These are phyloP conservation scores for Mimas tiliae DNA, from an alignment of 2,888 invertebrate genomes.

Conservation along the genomic window DNA sequence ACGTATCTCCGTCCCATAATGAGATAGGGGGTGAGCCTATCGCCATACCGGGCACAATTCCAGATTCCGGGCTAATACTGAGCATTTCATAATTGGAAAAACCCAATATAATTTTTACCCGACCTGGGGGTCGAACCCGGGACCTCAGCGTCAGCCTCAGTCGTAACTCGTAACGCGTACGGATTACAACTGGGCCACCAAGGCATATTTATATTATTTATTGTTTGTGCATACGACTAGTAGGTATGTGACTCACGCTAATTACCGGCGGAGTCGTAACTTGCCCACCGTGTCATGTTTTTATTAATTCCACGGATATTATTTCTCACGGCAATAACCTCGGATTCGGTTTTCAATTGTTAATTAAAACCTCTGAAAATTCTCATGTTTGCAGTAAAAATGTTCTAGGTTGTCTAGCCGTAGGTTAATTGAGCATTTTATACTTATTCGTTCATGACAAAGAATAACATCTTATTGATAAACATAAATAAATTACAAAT, in stretches of 20 bases:
- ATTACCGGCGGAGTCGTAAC: constrained; percentile 31
- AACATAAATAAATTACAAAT: too few species aligned
- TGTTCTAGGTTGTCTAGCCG: neutral
- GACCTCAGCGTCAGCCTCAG: too few species aligned
- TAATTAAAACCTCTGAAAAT: constrained; percentile 13
- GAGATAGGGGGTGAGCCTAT: too few species aligned
- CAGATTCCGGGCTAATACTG: too few species aligned
- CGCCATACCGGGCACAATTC: too few species aligned
- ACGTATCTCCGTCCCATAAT: too few species aligned
- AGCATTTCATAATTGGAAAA: too few species aligned
- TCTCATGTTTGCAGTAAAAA: neutral
- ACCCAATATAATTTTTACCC: too few species aligned
- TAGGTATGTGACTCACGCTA: constrained; percentile 28
- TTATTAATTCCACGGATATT: constrained; percentile 43
- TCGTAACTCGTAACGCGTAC: too few species aligned
- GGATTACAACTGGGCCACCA: too few species aligned
- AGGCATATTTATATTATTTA: constrained; percentile 29
- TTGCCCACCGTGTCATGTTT: constrained; percentile 39
- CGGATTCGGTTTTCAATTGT: constrained; percentile 40
- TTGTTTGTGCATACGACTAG: constrained; percentile 33
- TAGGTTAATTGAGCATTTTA: neutral
- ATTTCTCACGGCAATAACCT: constrained; percentile 50
- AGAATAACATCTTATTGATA: too few species aligned
- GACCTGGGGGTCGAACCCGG: too few species aligned
- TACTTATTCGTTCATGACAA: neutral